A percentile compares a stretch with the other conserved stretches of the same genome.
These are phyloP conservation scores for Thomomys bottae DNA, from an alignment of 2,113 vertebrate species.

Conservation along the genomic window DNA sequence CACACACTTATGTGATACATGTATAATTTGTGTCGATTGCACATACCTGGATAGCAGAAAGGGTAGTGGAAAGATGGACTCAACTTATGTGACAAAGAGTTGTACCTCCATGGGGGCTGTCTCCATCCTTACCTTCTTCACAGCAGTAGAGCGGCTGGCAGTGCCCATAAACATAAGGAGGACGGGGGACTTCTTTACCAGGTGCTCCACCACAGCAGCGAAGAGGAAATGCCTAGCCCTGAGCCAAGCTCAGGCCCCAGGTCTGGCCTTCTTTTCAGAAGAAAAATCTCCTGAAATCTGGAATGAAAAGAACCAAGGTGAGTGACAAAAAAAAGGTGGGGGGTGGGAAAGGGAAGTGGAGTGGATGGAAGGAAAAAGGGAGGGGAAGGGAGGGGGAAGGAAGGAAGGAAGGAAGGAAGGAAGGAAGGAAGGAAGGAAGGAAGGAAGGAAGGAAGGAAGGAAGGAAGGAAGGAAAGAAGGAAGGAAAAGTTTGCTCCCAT, in stretches of 20 bases:
- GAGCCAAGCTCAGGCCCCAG: not conserved
- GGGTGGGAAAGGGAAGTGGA: no score
- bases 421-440: no score
- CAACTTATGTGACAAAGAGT: not conserved
- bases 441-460: no score
- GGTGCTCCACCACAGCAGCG: not conserved
- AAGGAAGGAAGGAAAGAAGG: no score
- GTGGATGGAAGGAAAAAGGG: no score
- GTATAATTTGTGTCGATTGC: not conserved
- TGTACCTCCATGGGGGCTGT: not conserved
- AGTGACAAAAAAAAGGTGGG: no score
- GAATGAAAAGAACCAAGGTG: not conserved
- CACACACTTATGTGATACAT: not conserved
- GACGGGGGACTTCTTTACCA: not conserved
- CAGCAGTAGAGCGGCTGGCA: not conserved
- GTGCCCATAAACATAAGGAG: not conserved
- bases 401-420: no score
- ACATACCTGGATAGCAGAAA: constrained; percentile 38
- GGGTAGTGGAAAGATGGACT: not conserved
- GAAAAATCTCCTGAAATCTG: not conserved
- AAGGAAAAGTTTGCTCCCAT: not conserved
- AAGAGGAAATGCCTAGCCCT: not conserved
- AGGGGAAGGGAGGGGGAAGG: no score
- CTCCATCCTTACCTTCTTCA: not conserved
- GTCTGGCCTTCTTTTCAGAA: not conserved